Evolutionary conservation across 2,113 vertebrate species (phyloP), one percentile per base, ranked within the genome.

Genomic region (Poecile atricapillus): DNA sequence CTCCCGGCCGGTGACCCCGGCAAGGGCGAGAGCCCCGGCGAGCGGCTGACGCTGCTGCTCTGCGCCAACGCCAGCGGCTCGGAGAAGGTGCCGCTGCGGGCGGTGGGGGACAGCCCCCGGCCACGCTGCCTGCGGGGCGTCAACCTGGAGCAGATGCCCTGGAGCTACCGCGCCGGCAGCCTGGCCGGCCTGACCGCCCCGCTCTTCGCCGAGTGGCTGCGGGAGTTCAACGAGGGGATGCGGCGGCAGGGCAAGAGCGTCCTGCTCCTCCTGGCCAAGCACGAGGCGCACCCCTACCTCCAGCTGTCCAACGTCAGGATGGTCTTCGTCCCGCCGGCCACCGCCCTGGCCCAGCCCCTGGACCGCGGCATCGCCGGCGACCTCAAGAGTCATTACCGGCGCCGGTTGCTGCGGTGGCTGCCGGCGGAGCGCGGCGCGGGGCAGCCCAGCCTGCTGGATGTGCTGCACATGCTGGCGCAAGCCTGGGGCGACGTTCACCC

Each of bases 401-500:
- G 96, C 31, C 94, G 95, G 92, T 15, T 95, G 94, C 96, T 94
- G 87, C 75, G 91, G 82, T 92, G 93, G 94, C 77, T 69, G 78
- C 73, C 87, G 21, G 84, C 67, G 20, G 94, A 91, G 30, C 83
- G 39, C 0, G 58, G 81, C 20, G 1, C 4, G 3, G 87, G 24
- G 31, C 93, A 23, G 39, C 87, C 91, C 3, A 93, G 60, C 10
- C 87, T 97, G 12, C 55, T 93, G 76, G 96, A 97, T 25, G 85
- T 55, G n/a, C 30, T 96, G 16, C 97, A 97, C 79, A 55, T 84
- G 87, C 31, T 97, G 67, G 73, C 75, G 0, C 95, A 97, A 10
- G 94, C 97, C 3, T 97, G 97, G 97, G 89, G 91, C 0, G 95
- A 97, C 0, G 90, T 97, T 9, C n/a, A 13, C 18, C 85, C 94